A percentile compares a stretch with the other conserved stretches of the same genome.
Conservation (phyloP, 2,797 vertebrate genomes). For the Chelidonichthys spinosus region DNA sequence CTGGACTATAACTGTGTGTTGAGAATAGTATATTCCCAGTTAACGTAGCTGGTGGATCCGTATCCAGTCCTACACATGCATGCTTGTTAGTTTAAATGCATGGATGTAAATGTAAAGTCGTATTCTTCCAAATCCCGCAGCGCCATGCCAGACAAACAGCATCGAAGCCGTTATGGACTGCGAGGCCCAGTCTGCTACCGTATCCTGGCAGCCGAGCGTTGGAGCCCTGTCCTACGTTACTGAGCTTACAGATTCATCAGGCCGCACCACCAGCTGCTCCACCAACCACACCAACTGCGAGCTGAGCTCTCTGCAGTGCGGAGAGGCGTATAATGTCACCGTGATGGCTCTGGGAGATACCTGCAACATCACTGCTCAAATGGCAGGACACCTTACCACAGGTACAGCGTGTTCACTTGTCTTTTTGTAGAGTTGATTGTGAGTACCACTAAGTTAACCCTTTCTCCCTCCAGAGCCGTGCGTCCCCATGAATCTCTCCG, state of each 20-base stretch:
- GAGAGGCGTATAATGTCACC: slow-evolving; percentile 72
- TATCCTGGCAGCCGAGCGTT: slow-evolving; percentile 73
- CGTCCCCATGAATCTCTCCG: slow-evolving; percentile 53
- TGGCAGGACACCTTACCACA: slow-evolving; percentile 73
- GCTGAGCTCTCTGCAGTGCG: slow-evolving; percentile 70
- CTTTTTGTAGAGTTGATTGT: background rate
- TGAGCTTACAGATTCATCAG: slow-evolving; percentile 44
- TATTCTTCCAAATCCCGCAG: slow-evolving; percentile 50
- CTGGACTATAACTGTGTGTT: no score
- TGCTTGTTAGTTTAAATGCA: background rate
- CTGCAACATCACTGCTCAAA: slow-evolving; percentile 74
- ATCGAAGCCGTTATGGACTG: slow-evolving; percentile 72
- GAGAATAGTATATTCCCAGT: background rate
- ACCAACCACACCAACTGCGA: slow-evolving; percentile 73
- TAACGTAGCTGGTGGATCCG: background rate
- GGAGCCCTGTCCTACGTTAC: slow-evolving; percentile 68
- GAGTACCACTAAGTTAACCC: background rate
- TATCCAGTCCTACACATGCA: background rate
- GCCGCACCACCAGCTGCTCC: slow-evolving; percentile 59
- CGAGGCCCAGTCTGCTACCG: slow-evolving; percentile 31
- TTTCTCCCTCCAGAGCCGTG: slow-evolving; percentile 69
- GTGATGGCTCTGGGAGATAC: slow-evolving; percentile 65
- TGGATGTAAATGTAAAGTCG: background rate
- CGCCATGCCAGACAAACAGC: slow-evolving; percentile 66
- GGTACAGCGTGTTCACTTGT: slow-evolving; percentile 60